Evolutionary conservation across 1,140 invertebrate species (phyloP).

Genomic region (Antheraea pernyi): DNA sequence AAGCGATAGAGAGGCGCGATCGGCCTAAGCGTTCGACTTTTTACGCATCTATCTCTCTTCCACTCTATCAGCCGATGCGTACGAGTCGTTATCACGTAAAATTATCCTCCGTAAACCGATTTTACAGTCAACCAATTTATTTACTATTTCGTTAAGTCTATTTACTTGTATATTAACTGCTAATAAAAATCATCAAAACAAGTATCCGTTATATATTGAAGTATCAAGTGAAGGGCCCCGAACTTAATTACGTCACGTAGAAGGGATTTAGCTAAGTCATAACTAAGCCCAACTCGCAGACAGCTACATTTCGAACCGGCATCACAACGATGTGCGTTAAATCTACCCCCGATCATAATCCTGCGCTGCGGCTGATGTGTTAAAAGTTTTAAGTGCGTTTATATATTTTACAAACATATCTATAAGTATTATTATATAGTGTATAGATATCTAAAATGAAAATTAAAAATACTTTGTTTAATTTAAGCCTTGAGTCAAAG

Average conservation of each 20-base stretch:
- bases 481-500: too few relatives aligned
- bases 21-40: too few relatives aligned
- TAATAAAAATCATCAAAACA: not conserved
- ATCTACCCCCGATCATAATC: slow-evolving; percentile 49
- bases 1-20: too few relatives aligned
- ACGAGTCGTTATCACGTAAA: too few relatives aligned
- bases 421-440: too few relatives aligned
- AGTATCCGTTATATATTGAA: slow-evolving; percentile 27
- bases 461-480: too few relatives aligned
- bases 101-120: too few relatives aligned
- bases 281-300: slow-evolving; percentile 57
- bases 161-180: too few relatives aligned
- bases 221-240: slow-evolving; percentile 24
- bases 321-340: slow-evolving; percentile 54
- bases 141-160: too few relatives aligned
- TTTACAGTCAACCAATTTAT: too few relatives aligned
- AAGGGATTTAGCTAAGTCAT: slow-evolving; percentile 63
- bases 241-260: slow-evolving; percentile 70
- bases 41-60: too few relatives aligned
- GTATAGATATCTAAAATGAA: not conserved
- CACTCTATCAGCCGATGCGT: too few relatives aligned
- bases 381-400: slow-evolving; percentile 14
- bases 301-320: slow-evolving; percentile 46
- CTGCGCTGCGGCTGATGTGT: slow-evolving; percentile 31
- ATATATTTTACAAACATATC: not conserved